Evolutionary conservation across 53 echinoderm and acorn worm genomes (phyloP).

Genomic region (Glandiceps talaboti): DNA sequence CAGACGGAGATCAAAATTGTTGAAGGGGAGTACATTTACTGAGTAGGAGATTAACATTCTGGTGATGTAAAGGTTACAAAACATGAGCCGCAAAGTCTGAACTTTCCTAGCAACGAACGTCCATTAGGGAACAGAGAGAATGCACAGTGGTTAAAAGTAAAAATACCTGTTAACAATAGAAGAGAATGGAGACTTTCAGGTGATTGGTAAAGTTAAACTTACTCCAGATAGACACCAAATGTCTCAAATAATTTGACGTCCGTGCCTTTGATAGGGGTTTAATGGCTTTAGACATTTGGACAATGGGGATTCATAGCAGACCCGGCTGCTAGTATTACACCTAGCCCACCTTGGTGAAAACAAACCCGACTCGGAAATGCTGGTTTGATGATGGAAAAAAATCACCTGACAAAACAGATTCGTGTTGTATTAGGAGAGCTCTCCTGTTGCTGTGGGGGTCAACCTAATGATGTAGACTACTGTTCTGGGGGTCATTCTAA

Average conservation of each 20-base stretch:
- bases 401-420: neutral
- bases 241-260: neutral
- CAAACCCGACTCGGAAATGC: neutral
- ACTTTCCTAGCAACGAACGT: neutral
- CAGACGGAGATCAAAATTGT: neutral
- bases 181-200: neutral
- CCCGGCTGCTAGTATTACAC: neutral
- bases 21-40: neutral
- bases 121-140: neutral
- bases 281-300: neutral
- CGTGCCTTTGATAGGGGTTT: neutral
- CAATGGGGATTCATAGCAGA: neutral
- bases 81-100: neutral
- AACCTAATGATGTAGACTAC: too few relatives aligned
- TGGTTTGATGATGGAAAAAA: neutral
- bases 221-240: neutral
- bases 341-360: neutral
- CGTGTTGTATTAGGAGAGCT: too few relatives aligned
- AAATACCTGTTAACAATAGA: neutral
- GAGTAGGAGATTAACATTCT: neutral
- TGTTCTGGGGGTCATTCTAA: too few relatives aligned
- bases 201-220: neutral
- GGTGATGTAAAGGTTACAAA: neutral
- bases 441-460: too few relatives aligned
- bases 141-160: neutral